Evolutionary conservation across 2,113 vertebrate species (phyloP), one percentile per base, ranked within the genome.

Genomic region (Anseranas semipalmata): DNA sequence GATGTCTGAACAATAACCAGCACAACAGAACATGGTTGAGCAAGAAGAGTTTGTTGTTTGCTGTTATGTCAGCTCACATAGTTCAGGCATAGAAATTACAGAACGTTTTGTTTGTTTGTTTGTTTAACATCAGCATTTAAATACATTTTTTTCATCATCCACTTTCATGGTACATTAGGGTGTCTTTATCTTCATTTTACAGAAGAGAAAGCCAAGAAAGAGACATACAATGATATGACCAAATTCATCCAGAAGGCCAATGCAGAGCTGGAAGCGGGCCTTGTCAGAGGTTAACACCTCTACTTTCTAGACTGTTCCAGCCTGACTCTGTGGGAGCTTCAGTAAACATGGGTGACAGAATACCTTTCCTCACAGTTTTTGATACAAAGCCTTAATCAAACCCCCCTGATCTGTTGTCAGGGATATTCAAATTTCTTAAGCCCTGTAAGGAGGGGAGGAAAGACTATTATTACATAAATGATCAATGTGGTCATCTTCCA

Each of bases 401-500:
- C 1, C 2, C 13, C 2, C 4, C 13, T 2, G 30, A 0, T 68
- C 15, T 48, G 2, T 35, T 68, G 22, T 73, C 7, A 24, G 10
- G 2, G 9, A 3, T 43, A 33, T 13, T 82, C 43, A 65, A 15
- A 52, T 62, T 39, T 65, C 58, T 94, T 55, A 70, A 83, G 15
- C 9, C 6, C 3, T 65, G 14, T 77, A 39, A 71, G 27, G 25
- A 80, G 2, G 1, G 5, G 2, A 55, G 3, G 5, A 85, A 85
- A 71, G 9, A 12, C 6, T 56, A 6, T 50, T 66, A 25, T 56
- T 52, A 41, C 48, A 30, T 4, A 72, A 15, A 50, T 21, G 11
- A 62, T 67, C 30, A 21, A 2, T 39, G 19, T 25, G 3, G 32
- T 32, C 15, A 43, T 66, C 11, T 79, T 66, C 39, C 3, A 10